Percentiles rank a stretch among this genome's conserved stretches.
Conservation (phyloP, 2,888 invertebrate genomes). For the Copidosoma aretas region DNA sequence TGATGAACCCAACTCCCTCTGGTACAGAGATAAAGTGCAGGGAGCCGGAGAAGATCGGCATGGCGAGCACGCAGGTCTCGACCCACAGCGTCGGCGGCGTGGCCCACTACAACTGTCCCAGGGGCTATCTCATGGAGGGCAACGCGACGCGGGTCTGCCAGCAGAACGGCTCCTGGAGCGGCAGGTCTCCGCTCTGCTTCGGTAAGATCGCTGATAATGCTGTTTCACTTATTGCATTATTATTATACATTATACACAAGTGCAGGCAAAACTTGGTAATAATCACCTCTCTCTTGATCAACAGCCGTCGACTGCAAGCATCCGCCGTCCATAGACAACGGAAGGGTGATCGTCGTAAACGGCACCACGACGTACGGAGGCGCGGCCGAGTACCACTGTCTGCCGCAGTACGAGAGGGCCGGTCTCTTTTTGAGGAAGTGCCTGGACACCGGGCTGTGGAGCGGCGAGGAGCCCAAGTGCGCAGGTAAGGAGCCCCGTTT, state of each 20-base stretch:
- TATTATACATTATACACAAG: no score
- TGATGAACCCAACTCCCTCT: no score
- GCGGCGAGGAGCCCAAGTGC: constrained; percentile 85
- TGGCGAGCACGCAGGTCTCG: constrained; percentile 66
- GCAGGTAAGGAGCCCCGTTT: no score
- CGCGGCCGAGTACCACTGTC: constrained; percentile 87
- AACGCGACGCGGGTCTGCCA: constrained; percentile 80
- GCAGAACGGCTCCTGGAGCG: constrained; percentile 83
- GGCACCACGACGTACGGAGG: constrained; percentile 83
- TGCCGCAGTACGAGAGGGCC: constrained; percentile 81
- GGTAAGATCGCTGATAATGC: constrained; percentile 65
- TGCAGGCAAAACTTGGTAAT: no score
- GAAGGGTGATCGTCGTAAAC: constrained; percentile 85
- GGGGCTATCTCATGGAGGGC: constrained; percentile 80
- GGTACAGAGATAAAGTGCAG: constrained; percentile 80
- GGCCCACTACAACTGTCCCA: constrained; percentile 82
- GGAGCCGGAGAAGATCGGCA: constrained; percentile 70
- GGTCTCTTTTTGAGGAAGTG: constrained; percentile 86
- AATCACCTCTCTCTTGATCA: no score
- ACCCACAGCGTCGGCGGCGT: constrained; percentile 80
- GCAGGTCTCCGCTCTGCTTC: constrained; percentile 78
- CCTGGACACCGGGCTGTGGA: constrained; percentile 84
- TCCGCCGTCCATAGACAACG: constrained; percentile 81
- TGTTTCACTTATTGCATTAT: no score
- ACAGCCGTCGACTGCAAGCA: constrained; percentile 84